Conservation (phyloP, 2,113 vertebrate genomes). For the rabbit (Oryctolagus cuniculus) region DNA sequence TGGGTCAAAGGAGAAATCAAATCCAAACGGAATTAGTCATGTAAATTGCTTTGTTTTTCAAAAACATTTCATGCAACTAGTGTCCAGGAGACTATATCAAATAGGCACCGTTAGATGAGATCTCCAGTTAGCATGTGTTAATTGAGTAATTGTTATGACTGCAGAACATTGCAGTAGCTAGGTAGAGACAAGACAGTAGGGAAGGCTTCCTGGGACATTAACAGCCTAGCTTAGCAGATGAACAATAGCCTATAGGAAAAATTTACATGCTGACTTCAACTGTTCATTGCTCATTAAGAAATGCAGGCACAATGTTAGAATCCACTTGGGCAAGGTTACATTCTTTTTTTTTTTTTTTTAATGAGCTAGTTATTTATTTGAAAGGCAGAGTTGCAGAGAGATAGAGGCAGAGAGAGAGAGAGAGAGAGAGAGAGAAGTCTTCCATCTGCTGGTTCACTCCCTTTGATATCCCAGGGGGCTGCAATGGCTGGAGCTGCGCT, state of each 20-base stretch:
- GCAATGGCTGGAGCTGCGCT: no score
- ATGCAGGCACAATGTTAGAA: not conserved
- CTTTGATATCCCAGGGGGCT: no score
- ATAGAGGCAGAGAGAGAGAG: no score
- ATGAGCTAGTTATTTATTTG: no score
- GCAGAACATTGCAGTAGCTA: not conserved
- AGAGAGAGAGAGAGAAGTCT: no score
- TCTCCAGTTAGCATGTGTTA: constrained; percentile 6
- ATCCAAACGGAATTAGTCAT: constrained; percentile 51
- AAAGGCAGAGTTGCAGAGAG: no score
- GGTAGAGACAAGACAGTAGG: not conserved
- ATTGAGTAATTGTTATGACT: not conserved
- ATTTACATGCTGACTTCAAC: not conserved
- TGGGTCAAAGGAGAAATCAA: constrained; percentile 24
- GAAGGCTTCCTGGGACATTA: not conserved
- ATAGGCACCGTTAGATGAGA: not conserved
- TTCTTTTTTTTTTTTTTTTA: not conserved
- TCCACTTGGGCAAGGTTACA: not conserved
- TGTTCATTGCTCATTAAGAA: not conserved
- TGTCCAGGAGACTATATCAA: constrained; percentile 21
- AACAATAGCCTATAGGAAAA: not conserved
- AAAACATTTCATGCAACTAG: not conserved
- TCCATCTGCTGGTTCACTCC: no score
- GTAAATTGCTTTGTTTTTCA: constrained; percentile 38
- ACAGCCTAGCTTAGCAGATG: not conserved